These are phyloP conservation scores for Nannoperca australis DNA, from an alignment of 2,797 vertebrate genomes.

Conservation along the genomic window DNA sequence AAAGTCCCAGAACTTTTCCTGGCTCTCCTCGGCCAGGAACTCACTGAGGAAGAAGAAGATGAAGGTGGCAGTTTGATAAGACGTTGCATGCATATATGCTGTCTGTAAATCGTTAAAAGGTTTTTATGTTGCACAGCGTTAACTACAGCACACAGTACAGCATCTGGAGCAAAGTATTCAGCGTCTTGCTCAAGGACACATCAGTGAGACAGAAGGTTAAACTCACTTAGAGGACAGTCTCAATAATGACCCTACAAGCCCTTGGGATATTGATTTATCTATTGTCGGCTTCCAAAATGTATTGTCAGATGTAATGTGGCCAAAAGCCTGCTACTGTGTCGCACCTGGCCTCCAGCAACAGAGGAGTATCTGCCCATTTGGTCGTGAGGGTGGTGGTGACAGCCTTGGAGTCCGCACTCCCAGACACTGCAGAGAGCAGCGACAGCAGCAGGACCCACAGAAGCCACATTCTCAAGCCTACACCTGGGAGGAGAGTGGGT, in stretches of 20 bases:
- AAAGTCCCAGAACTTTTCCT: slow-evolving; percentile 97
- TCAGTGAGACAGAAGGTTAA: slow-evolving; percentile 34
- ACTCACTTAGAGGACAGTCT: slow-evolving; percentile 30
- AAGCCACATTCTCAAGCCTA: slow-evolving; percentile 86
- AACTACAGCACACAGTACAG: slow-evolving; percentile 13
- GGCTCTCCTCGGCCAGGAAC: slow-evolving; percentile 95
- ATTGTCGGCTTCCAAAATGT: slow-evolving; percentile 27
- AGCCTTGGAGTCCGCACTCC: slow-evolving; percentile 91
- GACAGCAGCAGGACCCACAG: slow-evolving; percentile 81
- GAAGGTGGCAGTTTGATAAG: slow-evolving; percentile 15
- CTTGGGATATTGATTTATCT: slow-evolving; percentile 39
- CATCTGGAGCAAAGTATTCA: slow-evolving; percentile 35
- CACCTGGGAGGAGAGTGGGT: slow-evolving; percentile 50
- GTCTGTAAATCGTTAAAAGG: no score
- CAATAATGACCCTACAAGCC: slow-evolving; percentile 29
- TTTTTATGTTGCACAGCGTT: slow-evolving; percentile 2
- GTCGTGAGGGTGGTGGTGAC: slow-evolving; percentile 94
- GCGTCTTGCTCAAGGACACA: slow-evolving; percentile 31
- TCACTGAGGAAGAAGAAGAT: slow-evolving; percentile 85
- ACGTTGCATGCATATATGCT: background rate
- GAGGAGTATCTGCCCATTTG: slow-evolving; percentile 94
- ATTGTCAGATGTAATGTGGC: slow-evolving; percentile 20
- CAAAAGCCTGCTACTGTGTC: slow-evolving; percentile 9
- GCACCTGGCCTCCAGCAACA: slow-evolving; percentile 95
- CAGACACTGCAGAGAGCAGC: slow-evolving; percentile 81